Conservation (phyloP, 2,888 invertebrate species). For the Frankliniella intonsa region DNA sequence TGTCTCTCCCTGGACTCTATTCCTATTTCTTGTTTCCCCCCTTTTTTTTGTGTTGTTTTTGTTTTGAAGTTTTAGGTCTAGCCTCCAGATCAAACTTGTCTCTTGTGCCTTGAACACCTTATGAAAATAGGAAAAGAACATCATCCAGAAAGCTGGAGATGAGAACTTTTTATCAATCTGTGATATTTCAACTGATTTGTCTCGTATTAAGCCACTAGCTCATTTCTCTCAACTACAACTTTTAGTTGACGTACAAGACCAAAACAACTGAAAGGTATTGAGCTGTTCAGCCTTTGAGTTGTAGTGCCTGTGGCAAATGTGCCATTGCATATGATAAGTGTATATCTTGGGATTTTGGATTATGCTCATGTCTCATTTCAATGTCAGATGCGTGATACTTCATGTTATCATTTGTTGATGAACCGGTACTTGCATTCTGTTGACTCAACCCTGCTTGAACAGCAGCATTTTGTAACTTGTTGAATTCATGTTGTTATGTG, state of each 20-base stretch:
- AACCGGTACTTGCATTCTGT: constrained; percentile 16
- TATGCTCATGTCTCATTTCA: constrained; percentile 4
- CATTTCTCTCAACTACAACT: constrained; percentile 14
- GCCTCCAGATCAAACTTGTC: constrained; percentile 19
- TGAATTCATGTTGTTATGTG: constrained; percentile 21
- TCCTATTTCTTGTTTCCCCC: not conserved
- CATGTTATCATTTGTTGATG: not conserved
- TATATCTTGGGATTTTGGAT: constrained; percentile 4
- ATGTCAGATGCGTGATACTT: not conserved
- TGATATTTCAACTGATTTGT: constrained; percentile 25
- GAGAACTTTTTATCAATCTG: constrained; percentile 24
- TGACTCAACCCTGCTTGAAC: not conserved
- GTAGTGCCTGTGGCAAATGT: constrained; percentile 12
- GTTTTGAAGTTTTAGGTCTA: constrained; percentile 21
- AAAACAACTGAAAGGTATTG: constrained; percentile 20
- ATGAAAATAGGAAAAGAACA: constrained; percentile 23
- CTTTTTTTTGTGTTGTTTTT: constrained; percentile 23
- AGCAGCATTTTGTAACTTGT: constrained; percentile 17
- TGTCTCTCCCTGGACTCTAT: constrained; percentile 16
- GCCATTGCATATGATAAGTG: constrained; percentile 17
- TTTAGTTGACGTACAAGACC: constrained; percentile 17
- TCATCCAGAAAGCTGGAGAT: constrained; percentile 16
- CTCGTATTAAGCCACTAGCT: constrained; percentile 22
- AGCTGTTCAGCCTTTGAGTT: constrained; percentile 20
- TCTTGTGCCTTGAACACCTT: constrained; percentile 15